Evolutionary conservation across 1,140 invertebrate genomes (phyloP), one percentile per base, ranked within the genome.

Genomic region (Diachasma alloeum): DNA sequence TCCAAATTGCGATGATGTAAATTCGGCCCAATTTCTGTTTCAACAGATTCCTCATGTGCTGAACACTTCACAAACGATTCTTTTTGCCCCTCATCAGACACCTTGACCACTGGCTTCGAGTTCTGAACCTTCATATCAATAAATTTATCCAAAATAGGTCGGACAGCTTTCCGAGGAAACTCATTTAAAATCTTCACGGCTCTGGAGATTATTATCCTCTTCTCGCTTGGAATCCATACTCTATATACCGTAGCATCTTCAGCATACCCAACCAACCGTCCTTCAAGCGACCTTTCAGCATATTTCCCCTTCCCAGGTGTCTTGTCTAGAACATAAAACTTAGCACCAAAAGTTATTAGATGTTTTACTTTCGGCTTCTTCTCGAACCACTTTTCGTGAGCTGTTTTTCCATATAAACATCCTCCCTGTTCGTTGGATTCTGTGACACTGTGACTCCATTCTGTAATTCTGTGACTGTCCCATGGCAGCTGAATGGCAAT

Each of bases 321-420:
- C 80, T 81, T 36, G 86, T 75, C 71, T 2, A 79, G 87, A 63
- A 89, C 75, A 44, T 86, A 85, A 0, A 84, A 83, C 83, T 88
- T 39, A 82, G 83, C 72, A 80, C 89, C 89, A 83, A 91, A 91
- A 11, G 85, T 77, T 76, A 80, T 81, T 11, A 90, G 70, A 77
- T 90, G 78, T 17, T 72, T 78, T 0, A 90, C 63, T 75, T 86
- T 71, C 19, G 76, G 73, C 63, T 74, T 78, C 59, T 78, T 70
- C 24, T 80, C 78, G 72, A 56, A 78, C 87, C 86, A 87, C 19
- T 82, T 78, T 72, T 86, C 82, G 44, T 84, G 75, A n/a, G 86
- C 84, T 48, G 78, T 82, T 78, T 76, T 39, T 11, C 46, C 74
- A 48, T 4, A 48, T 8, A 48, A n/a, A 48, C 44, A 5, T 48